Evolutionary conservation across 2,888 invertebrate genomes (phyloP).

Genomic region (Willowsia nigromaculata): DNA sequence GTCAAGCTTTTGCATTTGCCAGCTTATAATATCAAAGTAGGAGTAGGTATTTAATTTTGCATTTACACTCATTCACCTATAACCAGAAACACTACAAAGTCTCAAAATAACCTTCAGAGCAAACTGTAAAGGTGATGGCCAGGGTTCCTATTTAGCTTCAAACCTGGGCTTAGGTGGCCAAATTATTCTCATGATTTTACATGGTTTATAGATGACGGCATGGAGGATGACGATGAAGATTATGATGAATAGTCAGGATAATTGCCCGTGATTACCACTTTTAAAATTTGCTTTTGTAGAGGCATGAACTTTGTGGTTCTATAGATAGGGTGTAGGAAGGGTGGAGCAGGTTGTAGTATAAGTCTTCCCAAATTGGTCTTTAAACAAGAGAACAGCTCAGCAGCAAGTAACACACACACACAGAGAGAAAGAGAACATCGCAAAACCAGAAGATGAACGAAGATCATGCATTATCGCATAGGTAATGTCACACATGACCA

Average conservation of each 20-base stretch:
- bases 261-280: constrained; percentile 52
- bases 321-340: background rate
- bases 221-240: constrained; percentile 1
- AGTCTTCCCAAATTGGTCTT: constrained; percentile 38
- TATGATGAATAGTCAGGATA: constrained; percentile 50
- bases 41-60: background rate
- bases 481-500: background rate
- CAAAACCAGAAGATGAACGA: background rate
- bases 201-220: background rate
- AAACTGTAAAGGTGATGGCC: constrained; percentile 57
- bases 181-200: too few relatives aligned
- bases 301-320: background rate
- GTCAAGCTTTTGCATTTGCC: constrained; percentile 38
- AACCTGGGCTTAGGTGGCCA: constrained; percentile 31
- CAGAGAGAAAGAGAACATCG: background rate
- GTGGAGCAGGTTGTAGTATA: constrained; percentile 11
- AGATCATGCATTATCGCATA: background rate
- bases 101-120: constrained; percentile 63
- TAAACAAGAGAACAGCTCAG: constrained; percentile 35
- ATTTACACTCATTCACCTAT: background rate
- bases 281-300: background rate
- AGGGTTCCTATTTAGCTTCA: constrained; percentile 52
- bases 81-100: background rate
- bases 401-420: background rate
- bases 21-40: background rate